Evolutionary conservation across 2,888 invertebrate genomes (phyloP).

Genomic region (Salticus scenicus): DNA sequence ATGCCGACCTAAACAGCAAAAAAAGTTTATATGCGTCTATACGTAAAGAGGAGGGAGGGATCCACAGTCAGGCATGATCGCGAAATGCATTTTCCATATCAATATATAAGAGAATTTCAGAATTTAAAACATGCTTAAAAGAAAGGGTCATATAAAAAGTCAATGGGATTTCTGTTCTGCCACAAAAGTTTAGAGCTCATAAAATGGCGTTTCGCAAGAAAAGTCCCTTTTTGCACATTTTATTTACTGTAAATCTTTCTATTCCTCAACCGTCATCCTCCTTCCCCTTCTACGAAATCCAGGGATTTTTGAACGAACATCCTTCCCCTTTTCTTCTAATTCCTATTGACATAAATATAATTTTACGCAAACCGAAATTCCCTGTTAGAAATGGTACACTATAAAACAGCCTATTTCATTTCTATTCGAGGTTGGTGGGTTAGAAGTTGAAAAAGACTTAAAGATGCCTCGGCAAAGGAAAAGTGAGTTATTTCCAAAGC

Average conservation of each 20-base stretch:
- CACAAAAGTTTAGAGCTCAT: background rate
- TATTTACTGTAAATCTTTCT: background rate
- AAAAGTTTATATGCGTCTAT: no score
- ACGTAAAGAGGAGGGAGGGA: no score
- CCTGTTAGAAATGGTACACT: slow-evolving; percentile 37
- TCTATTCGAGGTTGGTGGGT: background rate
- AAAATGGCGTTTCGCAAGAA: background rate
- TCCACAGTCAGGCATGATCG: no score
- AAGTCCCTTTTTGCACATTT: background rate
- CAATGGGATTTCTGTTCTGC: background rate
- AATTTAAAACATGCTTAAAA: background rate
- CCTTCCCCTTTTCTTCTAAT: background rate
- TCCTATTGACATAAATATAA: slow-evolving; percentile 54
- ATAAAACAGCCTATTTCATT: slow-evolving; percentile 44
- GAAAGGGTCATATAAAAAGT: background rate
- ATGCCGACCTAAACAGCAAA: no score
- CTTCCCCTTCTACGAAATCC: no score
- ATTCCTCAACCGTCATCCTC: background rate
- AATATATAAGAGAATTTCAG: background rate
- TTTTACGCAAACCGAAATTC: slow-evolving; percentile 56
- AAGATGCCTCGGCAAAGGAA: background rate
- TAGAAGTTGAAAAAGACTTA: slow-evolving; percentile 3
- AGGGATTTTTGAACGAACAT: background rate
- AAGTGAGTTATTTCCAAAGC: no score
- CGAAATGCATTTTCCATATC: no score